Percentiles rank a stretch among this genome's conserved stretches.
These are phyloP conservation scores for Eufriesea mexicana DNA, from an alignment of 1,140 invertebrate species.

Conservation along the genomic window DNA sequence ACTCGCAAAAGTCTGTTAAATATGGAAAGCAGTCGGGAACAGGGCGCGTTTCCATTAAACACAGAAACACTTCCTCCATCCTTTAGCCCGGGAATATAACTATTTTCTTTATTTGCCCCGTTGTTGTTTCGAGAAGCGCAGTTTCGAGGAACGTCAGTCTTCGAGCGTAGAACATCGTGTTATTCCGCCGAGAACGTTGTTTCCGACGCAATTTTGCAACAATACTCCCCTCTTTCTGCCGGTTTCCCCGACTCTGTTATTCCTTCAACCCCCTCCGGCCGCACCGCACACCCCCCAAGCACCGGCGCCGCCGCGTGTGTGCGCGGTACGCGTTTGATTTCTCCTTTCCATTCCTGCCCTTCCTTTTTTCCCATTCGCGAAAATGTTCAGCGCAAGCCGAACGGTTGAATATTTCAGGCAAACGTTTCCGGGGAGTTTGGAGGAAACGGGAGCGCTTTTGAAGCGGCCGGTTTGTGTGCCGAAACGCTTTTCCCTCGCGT, in stretches of 20 bases:
- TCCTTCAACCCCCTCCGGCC: too few relatives aligned
- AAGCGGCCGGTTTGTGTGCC: background rate
- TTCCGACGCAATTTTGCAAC: constrained; percentile 37
- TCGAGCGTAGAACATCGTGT: background rate
- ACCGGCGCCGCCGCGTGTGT: too few relatives aligned
- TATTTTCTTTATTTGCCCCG: background rate
- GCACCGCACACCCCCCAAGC: too few relatives aligned
- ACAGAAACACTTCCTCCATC: background rate
- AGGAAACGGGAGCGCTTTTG: constrained; percentile 15
- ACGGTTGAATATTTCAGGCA: constrained; percentile 42
- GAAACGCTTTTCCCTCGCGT: constrained; percentile 22
- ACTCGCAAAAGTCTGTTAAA: background rate
- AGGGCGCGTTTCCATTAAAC: background rate
- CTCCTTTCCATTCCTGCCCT: background rate
- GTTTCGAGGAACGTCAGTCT: constrained; percentile 16
- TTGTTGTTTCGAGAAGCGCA: constrained; percentile 12
- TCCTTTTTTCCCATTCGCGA: background rate
- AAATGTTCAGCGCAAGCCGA: constrained; percentile 30
- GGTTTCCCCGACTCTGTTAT: too few relatives aligned
- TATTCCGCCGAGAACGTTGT: constrained; percentile 17
- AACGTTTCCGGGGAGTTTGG: constrained; percentile 24
- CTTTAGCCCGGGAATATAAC: background rate
- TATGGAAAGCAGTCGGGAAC: background rate
- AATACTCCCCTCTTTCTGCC: background rate
- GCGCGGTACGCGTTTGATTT: background rate